Percentiles rank a stretch among this genome's conserved stretches.
phyloP scores from a whole-genome alignment of 2,113 vertebrate species.

The Mandrillus leucophaeus region DNA sequence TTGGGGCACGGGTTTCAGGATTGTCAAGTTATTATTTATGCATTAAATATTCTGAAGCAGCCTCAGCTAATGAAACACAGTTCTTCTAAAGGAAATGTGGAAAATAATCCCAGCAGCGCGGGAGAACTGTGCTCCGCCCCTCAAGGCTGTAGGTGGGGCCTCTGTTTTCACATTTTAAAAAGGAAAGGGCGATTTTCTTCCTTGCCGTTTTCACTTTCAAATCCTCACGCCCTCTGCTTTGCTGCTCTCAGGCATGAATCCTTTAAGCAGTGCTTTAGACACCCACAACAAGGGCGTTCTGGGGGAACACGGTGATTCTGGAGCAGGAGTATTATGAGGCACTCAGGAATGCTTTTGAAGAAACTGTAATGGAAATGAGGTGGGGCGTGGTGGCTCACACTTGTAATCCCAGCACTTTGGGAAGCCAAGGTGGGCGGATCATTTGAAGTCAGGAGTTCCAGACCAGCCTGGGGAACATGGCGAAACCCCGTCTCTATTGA shows the following conservation, averaged over 20 bases:
- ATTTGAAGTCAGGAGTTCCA: too few relatives aligned
- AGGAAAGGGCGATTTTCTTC: background rate
- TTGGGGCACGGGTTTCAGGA: background rate
- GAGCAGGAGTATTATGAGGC: rapidly evolving
- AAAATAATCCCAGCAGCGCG: rapidly evolving
- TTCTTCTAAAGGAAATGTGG: rapidly evolving
- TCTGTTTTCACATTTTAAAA: background rate
- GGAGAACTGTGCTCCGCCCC: too few relatives aligned
- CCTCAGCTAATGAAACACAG: rapidly evolving
- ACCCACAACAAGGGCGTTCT: rapidly evolving
- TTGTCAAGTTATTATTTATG: too few relatives aligned
- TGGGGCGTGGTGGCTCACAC: too few relatives aligned
- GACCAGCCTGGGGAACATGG: too few relatives aligned
- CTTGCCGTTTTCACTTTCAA: rapidly evolving
- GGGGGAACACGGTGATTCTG: rapidly evolving
- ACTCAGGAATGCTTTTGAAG: rapidly evolving
- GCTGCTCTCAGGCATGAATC: too few relatives aligned
- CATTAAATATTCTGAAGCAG: rapidly evolving
- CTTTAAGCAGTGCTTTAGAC: rapidly evolving
- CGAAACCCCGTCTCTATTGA: too few relatives aligned
- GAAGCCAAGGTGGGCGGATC: too few relatives aligned
- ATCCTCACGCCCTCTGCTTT: background rate
- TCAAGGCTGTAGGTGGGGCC: background rate
- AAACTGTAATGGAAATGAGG: background rate
- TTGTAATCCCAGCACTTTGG: too few relatives aligned